Evolutionary conservation across 2,888 invertebrate genomes (phyloP).

Genomic region (Agonopterix arenella): DNA sequence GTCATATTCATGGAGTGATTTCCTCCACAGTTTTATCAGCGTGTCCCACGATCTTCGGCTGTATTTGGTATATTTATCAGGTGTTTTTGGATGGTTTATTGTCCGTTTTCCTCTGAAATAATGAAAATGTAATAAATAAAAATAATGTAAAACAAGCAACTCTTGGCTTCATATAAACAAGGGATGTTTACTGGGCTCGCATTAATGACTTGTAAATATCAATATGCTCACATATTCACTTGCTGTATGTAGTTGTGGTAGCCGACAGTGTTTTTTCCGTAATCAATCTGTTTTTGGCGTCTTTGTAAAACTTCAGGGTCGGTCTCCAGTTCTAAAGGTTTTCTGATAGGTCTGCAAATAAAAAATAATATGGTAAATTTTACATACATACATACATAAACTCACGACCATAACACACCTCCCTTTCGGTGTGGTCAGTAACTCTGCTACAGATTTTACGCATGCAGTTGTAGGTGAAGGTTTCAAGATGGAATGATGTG

Average conservation of each 20-base stretch:
- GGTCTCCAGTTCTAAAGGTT: slow-evolving; percentile 76
- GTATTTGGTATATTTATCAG: slow-evolving; percentile 91
- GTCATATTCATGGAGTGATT: slow-evolving; percentile 89
- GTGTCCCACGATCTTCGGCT: slow-evolving; percentile 96
- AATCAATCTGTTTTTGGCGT: slow-evolving; percentile 95
- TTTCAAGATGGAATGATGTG: too few species aligned
- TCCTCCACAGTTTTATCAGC: slow-evolving; percentile 91
- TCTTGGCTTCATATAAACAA: too few species aligned
- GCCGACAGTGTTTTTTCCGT: slow-evolving; percentile 94
- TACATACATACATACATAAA: background rate
- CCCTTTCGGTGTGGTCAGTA: too few species aligned
- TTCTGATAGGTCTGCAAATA: slow-evolving; percentile 29
- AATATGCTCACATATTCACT: slow-evolving; percentile 81
- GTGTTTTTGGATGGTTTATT: slow-evolving; percentile 90
- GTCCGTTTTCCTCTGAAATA: slow-evolving; percentile 74
- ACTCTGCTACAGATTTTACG: too few species aligned
- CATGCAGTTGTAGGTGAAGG: too few species aligned
- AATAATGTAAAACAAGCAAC: too few species aligned
- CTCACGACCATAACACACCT: too few species aligned
- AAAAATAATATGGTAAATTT: background rate
- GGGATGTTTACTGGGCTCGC: too few species aligned
- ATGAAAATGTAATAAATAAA: background rate
- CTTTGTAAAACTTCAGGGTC: slow-evolving; percentile 84
- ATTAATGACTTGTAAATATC: too few species aligned
- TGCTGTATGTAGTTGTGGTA: slow-evolving; percentile 84